Percentiles rank a stretch among this genome's conserved stretches.
Conservation (phyloP, 1,140 invertebrate genomes). For the Monochamus saltuarius region DNA sequence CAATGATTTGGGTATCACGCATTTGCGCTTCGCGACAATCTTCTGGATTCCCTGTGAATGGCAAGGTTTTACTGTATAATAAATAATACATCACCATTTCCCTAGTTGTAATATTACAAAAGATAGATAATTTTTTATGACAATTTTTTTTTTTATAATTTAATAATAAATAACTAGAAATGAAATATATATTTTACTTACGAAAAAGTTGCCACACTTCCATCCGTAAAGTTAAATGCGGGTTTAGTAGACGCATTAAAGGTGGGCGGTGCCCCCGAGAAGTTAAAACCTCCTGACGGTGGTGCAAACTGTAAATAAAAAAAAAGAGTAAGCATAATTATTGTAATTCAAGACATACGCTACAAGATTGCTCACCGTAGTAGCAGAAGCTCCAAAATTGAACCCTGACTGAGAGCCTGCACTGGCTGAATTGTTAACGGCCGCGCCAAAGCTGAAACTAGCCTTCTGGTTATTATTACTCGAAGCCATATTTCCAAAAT, state of each 20-base stretch:
- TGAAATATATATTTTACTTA: neutral
- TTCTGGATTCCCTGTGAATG: too few relatives aligned
- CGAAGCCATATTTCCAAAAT: conserved; percentile 38
- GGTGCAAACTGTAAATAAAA: neutral
- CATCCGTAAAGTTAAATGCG: conserved; percentile 27
- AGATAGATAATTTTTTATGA: too few relatives aligned
- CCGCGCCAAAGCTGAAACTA: conserved; percentile 40
- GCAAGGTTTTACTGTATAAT: too few relatives aligned
- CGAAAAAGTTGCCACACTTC: conserved; percentile 4
- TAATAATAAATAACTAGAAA: too few relatives aligned
- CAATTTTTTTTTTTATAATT: too few relatives aligned
- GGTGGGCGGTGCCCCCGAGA: conserved; percentile 20
- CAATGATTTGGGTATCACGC: too few relatives aligned
- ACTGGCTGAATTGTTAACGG: conserved; percentile 17
- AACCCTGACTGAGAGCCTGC: conserved; percentile 19
- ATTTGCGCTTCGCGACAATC: too few relatives aligned
- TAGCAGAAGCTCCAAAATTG: conserved; percentile 33
- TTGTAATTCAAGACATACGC: neutral
- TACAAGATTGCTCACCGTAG: conserved; percentile 28
- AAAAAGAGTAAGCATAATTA: neutral
- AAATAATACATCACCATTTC: too few relatives aligned
- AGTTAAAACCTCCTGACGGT: conserved; percentile 31
- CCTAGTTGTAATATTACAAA: too few relatives aligned
- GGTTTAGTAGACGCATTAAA: conserved; percentile 21
- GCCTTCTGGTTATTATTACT: conserved; percentile 34